phyloP scores from a whole-genome alignment of 2,113 vertebrate species.

The Azemiops feae region DNA sequence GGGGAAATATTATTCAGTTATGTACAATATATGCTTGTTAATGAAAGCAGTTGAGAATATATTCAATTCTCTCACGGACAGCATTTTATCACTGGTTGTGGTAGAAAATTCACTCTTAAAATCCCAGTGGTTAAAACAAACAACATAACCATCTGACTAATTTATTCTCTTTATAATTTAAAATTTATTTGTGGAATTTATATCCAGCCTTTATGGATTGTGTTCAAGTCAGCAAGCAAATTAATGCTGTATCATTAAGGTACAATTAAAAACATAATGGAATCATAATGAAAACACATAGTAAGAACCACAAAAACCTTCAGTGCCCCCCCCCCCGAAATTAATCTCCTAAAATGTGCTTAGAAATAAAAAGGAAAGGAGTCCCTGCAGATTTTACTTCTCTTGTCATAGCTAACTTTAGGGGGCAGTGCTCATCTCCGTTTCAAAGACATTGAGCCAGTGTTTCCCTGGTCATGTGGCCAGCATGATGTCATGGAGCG shows the following conservation, averaged over 20 bases:
- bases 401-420: not conserved
- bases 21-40: conserved; percentile 57
- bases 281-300: not conserved
- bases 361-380: not conserved
- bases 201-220: not conserved
- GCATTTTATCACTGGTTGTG: conserved; percentile 21
- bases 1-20: conserved; percentile 57
- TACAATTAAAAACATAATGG: not conserved
- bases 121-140: not conserved
- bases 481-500: not conserved
- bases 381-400: not conserved
- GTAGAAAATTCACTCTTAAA: not conserved
- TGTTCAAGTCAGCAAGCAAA: not conserved
- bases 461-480: not conserved
- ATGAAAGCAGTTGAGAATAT: conserved; percentile 39
- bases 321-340: not conserved
- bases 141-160: not conserved
- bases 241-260: not conserved
- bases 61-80: conserved; percentile 39
- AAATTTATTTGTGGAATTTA: not conserved
- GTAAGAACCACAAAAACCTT: not conserved
- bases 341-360: not conserved
- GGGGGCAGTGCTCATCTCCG: not conserved
- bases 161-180: not conserved
- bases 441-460: not conserved